Evolutionary conservation across 2,113 vertebrate genomes (phyloP), one percentile per base, ranked within the genome.

Genomic region (Cervus canadensis): DNA sequence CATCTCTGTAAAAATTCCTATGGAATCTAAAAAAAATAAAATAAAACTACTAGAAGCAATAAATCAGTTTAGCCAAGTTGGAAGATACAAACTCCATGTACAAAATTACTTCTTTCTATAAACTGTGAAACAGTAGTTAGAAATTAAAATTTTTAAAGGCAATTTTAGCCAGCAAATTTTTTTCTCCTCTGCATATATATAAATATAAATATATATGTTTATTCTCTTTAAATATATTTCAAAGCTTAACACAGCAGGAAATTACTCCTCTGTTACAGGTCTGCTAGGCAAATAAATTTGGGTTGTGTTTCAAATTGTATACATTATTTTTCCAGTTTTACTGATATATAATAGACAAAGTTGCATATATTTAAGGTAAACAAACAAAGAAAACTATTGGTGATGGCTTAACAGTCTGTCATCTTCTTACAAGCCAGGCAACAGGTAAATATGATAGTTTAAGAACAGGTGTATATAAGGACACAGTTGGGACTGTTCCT

Each of bases 281-380:
- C 87, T 96, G 74, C 30, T 95, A 87, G 84, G 91, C 59, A 97
- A 98, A 97, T 97, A 23, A 94, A 84, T 94, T 95, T 76, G 33
- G 9, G 0, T 97, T 97, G 67, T 92, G 45, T 97, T 98, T 97
- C 81, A 98, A 97, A n/a, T 4, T 88, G 50, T 84, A 94, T 87
- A 92, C 82, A 97, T 98, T 97, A 98, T 98, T 79, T n/a, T 60
- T 78, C 33, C 17, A 86, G 56, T 86, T 95, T 91, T 79, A 28
- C 60, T 64, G 33, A 64, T 9, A n/a, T 48, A 91, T 54, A 90
- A 84, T 74, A 74, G n/a, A 60, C 33, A 90, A 83, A 59, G 71
- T 17, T 59, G 30, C 40, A 59, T 83, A 52, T 43, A 45, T 45
- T 45, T 54, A 76, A 71, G 33, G 48, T 59, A 71, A 5, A 89